phyloP scores from a whole-genome alignment of 2,888 invertebrate species.

The Ophion obscuratus region DNA sequence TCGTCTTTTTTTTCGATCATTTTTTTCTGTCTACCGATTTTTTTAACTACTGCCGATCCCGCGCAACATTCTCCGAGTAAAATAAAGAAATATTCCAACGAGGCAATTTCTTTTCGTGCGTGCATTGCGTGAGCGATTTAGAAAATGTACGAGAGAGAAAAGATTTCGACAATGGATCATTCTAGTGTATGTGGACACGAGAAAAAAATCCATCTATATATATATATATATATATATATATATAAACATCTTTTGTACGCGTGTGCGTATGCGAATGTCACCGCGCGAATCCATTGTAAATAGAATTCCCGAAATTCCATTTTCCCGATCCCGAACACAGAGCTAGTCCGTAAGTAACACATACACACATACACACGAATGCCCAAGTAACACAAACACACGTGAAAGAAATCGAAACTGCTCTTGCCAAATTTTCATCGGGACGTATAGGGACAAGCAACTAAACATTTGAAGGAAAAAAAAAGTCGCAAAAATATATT shows the following conservation, averaged over 20 bases:
- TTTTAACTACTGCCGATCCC: no score
- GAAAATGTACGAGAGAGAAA: neutral
- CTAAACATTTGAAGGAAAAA: constrained; percentile 75
- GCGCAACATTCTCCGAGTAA: neutral
- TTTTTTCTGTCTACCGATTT: no score
- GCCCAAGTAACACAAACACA: constrained; percentile 33
- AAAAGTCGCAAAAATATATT: constrained; percentile 82
- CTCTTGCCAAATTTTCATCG: constrained; percentile 82
- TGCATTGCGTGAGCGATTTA: neutral
- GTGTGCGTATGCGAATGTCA: constrained; percentile 75
- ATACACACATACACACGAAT: constrained; percentile 11
- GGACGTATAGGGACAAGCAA: constrained; percentile 78
- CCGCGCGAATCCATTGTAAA: constrained; percentile 78
- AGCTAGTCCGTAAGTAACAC: constrained; percentile 77
- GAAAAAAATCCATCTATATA: constrained; percentile 28
- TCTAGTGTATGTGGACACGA: constrained; percentile 4
- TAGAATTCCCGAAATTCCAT: constrained; percentile 70
- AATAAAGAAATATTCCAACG: neutral
- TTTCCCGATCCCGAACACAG: constrained; percentile 45
- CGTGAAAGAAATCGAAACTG: constrained; percentile 75
- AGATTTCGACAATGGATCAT: constrained; percentile 18
- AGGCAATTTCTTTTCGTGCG: neutral
- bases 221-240: neutral
- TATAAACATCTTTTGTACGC: constrained; percentile 42
- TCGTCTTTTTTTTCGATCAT: no score